Conservation (phyloP, 2,113 vertebrate genomes). For the Indicator maculatus region DNA sequence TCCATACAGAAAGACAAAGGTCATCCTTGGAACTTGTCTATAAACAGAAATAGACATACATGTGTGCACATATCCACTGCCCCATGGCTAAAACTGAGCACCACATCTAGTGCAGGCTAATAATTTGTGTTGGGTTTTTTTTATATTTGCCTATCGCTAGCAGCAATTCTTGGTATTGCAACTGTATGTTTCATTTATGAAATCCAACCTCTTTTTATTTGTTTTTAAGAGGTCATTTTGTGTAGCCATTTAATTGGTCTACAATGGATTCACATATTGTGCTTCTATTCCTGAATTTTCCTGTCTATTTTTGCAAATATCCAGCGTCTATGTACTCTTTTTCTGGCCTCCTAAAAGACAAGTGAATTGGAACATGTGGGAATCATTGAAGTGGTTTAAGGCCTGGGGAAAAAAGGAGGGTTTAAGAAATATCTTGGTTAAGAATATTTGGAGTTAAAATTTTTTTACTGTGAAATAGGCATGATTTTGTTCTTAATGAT, state of each 20-base stretch:
- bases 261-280: neutral
- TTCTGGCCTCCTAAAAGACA: neutral
- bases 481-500: neutral
- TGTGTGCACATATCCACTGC: accelerated
- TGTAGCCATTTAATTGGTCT: neutral
- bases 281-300: neutral
- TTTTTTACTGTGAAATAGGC: neutral
- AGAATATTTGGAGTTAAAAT: neutral
- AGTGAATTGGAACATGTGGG: neutral
- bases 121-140: too few species aligned
- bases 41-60: accelerated
- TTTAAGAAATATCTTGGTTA: neutral
- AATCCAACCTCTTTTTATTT: neutral
- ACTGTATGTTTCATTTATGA: neutral
- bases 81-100: neutral
- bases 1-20: neutral
- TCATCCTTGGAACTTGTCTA: neutral
- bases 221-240: neutral
- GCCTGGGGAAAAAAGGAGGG: neutral
- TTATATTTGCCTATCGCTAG: neutral
- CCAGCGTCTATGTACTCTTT: neutral
- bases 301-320: neutral
- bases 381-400: neutral
- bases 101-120: neutral
- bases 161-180: neutral